Conservation (phyloP, 2,888 invertebrate genomes). For the Troides aeacus region DNA sequence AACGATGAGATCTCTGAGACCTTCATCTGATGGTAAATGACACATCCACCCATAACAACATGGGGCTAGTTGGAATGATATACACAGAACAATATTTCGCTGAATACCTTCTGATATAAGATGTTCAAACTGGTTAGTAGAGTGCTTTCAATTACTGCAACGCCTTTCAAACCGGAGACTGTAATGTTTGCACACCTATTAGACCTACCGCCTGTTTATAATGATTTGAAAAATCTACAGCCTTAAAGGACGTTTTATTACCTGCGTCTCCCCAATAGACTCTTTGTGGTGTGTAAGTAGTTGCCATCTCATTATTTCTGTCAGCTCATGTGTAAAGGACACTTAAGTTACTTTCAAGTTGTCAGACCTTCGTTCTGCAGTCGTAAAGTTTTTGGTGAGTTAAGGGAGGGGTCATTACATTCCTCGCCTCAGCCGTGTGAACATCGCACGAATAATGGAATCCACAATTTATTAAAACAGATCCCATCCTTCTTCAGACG, state of each 20-base stretch:
- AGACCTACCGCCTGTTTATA: background rate
- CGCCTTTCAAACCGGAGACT: too few species aligned
- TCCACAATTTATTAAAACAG: slow-evolving; percentile 19
- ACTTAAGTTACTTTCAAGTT: slow-evolving; percentile 41
- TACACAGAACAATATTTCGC: too few species aligned
- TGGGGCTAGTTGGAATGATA: too few species aligned
- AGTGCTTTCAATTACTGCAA: too few species aligned
- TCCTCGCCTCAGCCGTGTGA: slow-evolving; percentile 7
- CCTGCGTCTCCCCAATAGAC: slow-evolving; percentile 30
- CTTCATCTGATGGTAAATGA: too few species aligned
- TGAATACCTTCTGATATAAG: too few species aligned
- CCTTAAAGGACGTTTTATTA: slow-evolving; percentile 41
- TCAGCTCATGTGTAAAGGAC: slow-evolving; percentile 57
- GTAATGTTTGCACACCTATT: too few species aligned
- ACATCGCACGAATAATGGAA: slow-evolving; percentile 16
- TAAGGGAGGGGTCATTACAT: slow-evolving; percentile 20
- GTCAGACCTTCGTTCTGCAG: slow-evolving; percentile 33
- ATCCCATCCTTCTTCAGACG: background rate
- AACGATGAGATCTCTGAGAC: too few species aligned
- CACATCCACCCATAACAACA: too few species aligned
- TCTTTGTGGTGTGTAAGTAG: slow-evolving; percentile 54
- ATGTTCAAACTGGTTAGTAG: too few species aligned
- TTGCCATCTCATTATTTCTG: slow-evolving; percentile 68
- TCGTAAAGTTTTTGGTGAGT: slow-evolving; percentile 32
- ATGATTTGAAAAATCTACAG: slow-evolving; percentile 1